Evolutionary conservation across 2,888 invertebrate species (phyloP).

Genomic region (Abrostola tripartita): DNA sequence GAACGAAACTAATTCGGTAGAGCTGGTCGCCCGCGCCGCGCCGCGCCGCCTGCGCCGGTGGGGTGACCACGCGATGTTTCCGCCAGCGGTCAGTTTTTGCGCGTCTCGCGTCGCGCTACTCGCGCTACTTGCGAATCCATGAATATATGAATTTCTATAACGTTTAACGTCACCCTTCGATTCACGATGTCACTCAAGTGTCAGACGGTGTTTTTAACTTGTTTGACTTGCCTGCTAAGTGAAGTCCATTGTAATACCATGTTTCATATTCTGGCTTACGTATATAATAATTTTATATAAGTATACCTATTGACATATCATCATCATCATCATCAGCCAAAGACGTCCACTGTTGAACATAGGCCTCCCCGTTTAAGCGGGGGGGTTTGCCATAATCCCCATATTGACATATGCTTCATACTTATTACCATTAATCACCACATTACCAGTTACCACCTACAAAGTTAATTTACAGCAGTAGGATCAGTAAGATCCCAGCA

Average conservation of each 20-base stretch:
- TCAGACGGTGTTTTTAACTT: constrained; percentile 7
- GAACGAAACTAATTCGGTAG: constrained; percentile 14
- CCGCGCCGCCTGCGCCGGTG: background rate
- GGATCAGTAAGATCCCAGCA: no score
- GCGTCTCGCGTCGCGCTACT: constrained; percentile 41
- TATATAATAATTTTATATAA: background rate
- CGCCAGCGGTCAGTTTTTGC: constrained; percentile 52
- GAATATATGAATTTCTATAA: constrained; percentile 58
- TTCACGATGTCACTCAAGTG: constrained; percentile 44
- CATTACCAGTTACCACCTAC: no score
- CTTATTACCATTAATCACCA: no score
- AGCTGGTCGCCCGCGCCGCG: background rate
- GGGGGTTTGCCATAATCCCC: no score
- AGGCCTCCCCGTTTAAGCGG: no score
- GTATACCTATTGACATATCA: no score
- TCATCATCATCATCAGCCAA: no score
- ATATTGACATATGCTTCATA: no score
- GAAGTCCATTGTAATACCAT: constrained; percentile 15
- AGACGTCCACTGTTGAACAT: no score
- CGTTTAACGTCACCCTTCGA: constrained; percentile 52
- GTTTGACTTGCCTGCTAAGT: constrained; percentile 5
- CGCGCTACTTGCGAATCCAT: constrained; percentile 46
- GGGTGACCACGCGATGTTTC: constrained; percentile 15
- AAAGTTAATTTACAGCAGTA: no score
- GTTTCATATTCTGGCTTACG: no score